Evolutionary conservation across 2,888 invertebrate genomes (phyloP), one percentile per base, ranked within the genome.

Genomic region (Nymphalis c-album): DNA sequence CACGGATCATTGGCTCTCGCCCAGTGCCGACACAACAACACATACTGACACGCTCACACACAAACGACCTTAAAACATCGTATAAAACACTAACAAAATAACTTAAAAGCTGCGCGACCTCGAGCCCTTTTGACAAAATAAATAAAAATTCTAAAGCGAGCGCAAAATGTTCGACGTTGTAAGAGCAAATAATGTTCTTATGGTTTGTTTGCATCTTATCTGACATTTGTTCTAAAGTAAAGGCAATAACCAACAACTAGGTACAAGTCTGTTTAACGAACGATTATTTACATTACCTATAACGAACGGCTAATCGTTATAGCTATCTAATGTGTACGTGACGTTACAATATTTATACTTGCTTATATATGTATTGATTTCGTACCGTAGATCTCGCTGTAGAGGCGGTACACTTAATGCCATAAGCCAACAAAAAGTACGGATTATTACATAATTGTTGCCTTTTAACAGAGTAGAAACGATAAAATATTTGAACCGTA

Each of bases 1-100:
- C 61, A 51, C 51, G 58, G 65, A 58, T 50, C 45, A 47, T 53
- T 65, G 65, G 62, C 58, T 63, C 57, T 57, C 63, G 18, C 64
- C 64, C 62, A 73, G 73, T 76, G 77, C 78, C 78, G 18, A 80
- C 80, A 78, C 76, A 78, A 73, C 68, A 50, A 31, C 68, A 62
- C 62, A 77, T 71, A 63, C 66, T 72, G 74, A 73, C 72, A 77
- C 72, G 74, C 69, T 74, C 17, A 31, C 31, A 31, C 53, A 26
- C 51, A 55, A 7, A 13, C 18, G 18, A 8, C 31, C 59, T 26
- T 59, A 20, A 45, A 59, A 64, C 18, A 57, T n/a, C 45, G 53
- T 40, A 26, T 53, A 26, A 53, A 53, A 50, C 20, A 45, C 31
- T 65, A 45, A 59, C 26, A 46, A 60, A 53, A 47, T 55, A 60